phyloP scores from a whole-genome alignment of 2,888 invertebrate genomes.

The Ormyrus thymus region DNA sequence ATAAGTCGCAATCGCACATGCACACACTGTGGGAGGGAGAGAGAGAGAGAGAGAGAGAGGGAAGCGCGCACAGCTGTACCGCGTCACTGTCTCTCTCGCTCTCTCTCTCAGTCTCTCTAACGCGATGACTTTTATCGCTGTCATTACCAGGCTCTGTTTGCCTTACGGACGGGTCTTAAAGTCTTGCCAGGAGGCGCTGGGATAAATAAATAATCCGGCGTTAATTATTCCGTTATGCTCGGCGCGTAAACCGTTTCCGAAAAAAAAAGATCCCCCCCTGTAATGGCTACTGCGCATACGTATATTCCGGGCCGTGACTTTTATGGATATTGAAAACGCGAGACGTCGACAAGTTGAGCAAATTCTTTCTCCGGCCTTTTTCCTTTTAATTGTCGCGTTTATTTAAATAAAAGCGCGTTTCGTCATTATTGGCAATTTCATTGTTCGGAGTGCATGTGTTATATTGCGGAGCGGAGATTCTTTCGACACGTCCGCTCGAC shows the following conservation, averaged over 20 bases:
- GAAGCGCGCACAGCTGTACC: conserved; percentile 3
- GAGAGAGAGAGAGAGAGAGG: conserved; percentile 42
- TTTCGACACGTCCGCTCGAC: conserved; percentile 17
- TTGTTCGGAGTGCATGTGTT: conserved; percentile 8
- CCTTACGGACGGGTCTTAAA: conserved; percentile 14
- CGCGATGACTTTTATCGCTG: conserved; percentile 52
- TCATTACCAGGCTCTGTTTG: conserved; percentile 49
- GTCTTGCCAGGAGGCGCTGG: conserved; percentile 2
- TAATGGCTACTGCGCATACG: conserved; percentile 11
- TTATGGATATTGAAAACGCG: conserved; percentile 19
- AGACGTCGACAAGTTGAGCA: conserved; percentile 3
- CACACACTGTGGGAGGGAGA: conserved; percentile 58
- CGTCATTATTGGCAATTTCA: conserved; percentile 24
- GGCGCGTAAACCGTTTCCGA: conserved; percentile 2
- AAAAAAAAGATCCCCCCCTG: background rate
- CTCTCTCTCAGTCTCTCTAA: background rate
- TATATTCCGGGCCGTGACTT: background rate
- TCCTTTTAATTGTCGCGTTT: background rate
- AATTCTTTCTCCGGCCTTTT: background rate
- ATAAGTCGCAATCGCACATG: conserved; percentile 65
- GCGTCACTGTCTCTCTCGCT: conserved; percentile 6
- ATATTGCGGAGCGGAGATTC: conserved; percentile 7
- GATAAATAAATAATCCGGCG: conserved; percentile 40
- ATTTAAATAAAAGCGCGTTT: conserved; percentile 28
- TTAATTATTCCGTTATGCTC: conserved; percentile 26